These are phyloP conservation scores for Limnephilus rhombicus DNA, from an alignment of 2,888 invertebrate genomes.

Conservation along the genomic window DNA sequence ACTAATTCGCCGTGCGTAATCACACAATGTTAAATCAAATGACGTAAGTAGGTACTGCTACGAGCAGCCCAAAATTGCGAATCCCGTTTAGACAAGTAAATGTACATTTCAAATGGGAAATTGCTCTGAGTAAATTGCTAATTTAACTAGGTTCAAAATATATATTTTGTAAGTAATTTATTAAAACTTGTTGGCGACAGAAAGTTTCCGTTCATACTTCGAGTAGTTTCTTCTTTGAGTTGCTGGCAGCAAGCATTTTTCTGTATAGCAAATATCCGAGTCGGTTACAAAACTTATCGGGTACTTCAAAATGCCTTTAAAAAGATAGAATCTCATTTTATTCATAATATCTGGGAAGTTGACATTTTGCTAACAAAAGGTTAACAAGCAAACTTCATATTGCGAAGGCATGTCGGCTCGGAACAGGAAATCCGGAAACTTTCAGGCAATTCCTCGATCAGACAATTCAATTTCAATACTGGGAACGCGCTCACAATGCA, in stretches of 20 bases:
- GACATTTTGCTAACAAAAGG: not conserved
- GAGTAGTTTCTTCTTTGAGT: not conserved
- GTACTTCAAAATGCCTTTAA: not conserved
- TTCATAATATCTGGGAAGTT: not conserved
- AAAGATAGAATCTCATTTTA: not conserved
- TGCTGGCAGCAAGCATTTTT: not conserved
- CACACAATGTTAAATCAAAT: too few species aligned
- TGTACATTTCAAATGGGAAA: not conserved
- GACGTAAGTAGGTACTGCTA: too few species aligned
- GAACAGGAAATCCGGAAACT: not conserved
- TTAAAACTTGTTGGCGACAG: not conserved
- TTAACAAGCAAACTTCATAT: not conserved
- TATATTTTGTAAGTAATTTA: not conserved
- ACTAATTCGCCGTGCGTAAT: too few species aligned
- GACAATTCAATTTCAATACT: conserved; percentile 37
- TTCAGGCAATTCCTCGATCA: conserved; percentile 22
- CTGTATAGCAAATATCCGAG: not conserved
- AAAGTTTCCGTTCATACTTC: not conserved
- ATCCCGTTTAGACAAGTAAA: not conserved
- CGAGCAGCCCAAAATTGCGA: not conserved
- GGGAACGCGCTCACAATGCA: conserved; percentile 11
- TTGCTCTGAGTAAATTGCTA: not conserved
- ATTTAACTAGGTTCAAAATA: not conserved
- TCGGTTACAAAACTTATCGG: not conserved
- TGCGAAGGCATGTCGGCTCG: not conserved